These are phyloP conservation scores for Phrixothrix hirtus DNA, from an alignment of 2,888 invertebrate species.

Conservation along the genomic window DNA sequence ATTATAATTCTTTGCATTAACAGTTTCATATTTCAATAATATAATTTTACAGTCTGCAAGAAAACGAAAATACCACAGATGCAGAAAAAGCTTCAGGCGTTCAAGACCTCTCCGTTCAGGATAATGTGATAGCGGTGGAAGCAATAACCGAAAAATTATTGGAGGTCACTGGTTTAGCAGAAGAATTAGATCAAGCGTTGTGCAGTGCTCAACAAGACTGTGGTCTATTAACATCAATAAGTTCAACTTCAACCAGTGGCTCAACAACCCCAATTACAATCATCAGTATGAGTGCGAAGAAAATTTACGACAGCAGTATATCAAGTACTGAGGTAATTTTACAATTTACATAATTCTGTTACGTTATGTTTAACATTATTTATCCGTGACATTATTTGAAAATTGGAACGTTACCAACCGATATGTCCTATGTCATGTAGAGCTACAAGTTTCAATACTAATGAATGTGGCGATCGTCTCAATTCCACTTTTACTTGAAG, in stretches of 20 bases:
- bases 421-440: too few species aligned
- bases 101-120: conserved; percentile 34
- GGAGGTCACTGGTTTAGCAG: conserved; percentile 69
- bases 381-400: too few species aligned
- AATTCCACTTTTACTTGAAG: too few species aligned
- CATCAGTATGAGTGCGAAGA: conserved; percentile 39
- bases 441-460: too few species aligned
- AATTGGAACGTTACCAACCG: neutral
- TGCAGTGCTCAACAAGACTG: conserved; percentile 59
- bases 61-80: conserved; percentile 33
- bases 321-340: neutral
- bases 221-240: conserved; percentile 34
- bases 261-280: conserved; percentile 27
- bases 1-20: neutral
- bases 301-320: conserved; percentile 37
- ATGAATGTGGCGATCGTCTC: too few species aligned
- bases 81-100: conserved; percentile 29
- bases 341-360: neutral
- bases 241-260: conserved; percentile 23
- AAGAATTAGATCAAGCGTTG: conserved; percentile 66
- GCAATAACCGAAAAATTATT: conserved; percentile 67
- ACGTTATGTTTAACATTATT: too few species aligned
- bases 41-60: conserved; percentile 38
- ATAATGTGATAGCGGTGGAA: conserved; percentile 66
- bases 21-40: neutral